Conservation (phyloP, 2,113 vertebrate genomes). For the Toxostoma redivivum region DNA sequence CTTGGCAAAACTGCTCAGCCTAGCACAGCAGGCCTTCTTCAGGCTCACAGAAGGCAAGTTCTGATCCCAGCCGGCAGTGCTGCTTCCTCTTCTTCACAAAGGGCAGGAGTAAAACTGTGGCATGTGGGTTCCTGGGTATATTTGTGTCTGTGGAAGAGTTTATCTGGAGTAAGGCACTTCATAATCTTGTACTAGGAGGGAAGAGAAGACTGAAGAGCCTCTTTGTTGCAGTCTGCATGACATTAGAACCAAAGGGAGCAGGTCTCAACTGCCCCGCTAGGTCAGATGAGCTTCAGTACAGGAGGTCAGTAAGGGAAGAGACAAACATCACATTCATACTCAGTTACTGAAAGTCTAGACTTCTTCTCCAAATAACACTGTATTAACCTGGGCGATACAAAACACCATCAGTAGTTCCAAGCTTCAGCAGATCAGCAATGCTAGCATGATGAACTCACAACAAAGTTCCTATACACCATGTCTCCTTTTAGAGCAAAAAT, state of each 20-base stretch:
- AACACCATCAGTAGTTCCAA: neutral
- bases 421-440: neutral
- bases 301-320: neutral
- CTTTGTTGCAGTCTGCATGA: neutral
- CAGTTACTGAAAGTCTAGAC: neutral
- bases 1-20: neutral
- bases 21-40: neutral
- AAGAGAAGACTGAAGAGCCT: neutral
- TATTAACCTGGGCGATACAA: neutral
- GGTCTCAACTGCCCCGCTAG: neutral
- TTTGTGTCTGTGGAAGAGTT: neutral
- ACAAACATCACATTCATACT: neutral
- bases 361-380: neutral
- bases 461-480: neutral
- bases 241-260: neutral
- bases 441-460: accelerated
- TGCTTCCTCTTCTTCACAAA: neutral
- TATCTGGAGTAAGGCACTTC: neutral
- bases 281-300: neutral
- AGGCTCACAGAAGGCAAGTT: neutral
- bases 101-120: neutral
- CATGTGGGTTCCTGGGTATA: neutral
- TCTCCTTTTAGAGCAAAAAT: neutral
- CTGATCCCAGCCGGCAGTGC: neutral
- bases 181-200: neutral